Evolutionary conservation across 2,888 invertebrate genomes (phyloP).

Genomic region (Doris montereyensis): DNA sequence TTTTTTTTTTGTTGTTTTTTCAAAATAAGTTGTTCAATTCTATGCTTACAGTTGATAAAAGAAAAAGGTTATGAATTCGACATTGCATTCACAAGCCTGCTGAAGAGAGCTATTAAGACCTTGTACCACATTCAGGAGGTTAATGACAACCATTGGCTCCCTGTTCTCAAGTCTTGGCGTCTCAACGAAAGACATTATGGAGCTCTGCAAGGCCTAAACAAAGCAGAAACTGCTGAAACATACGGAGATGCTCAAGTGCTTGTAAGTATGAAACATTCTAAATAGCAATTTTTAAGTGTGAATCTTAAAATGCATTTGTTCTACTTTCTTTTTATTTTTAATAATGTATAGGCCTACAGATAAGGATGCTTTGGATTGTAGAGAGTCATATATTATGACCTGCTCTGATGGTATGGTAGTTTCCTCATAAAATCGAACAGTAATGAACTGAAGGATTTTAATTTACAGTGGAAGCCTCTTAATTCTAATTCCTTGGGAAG

Average conservation of each 20-base stretch:
- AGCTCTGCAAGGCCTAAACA: slow-evolving; percentile 72
- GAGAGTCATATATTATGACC: no score
- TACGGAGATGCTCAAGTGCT: slow-evolving; percentile 73
- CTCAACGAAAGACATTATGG: slow-evolving; percentile 74
- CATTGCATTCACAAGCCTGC: slow-evolving; percentile 72
- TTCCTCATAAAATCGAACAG: no score
- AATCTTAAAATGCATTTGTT: background rate
- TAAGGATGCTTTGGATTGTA: no score
- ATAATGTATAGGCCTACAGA: background rate
- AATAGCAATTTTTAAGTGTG: background rate
- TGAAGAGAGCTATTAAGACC: slow-evolving; percentile 73
- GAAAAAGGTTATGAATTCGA: slow-evolving; percentile 71
- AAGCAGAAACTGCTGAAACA: slow-evolving; percentile 72
- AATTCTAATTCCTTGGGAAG: no score
- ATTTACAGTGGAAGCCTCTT: no score
- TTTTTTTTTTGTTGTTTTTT: no score
- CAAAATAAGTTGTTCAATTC: no score
- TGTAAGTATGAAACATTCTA: no score
- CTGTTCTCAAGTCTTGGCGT: slow-evolving; percentile 71
- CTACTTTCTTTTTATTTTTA: background rate
- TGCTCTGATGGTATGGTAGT: no score
- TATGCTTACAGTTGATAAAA: slow-evolving; percentile 66
- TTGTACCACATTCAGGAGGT: slow-evolving; percentile 70
- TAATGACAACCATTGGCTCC: slow-evolving; percentile 73
- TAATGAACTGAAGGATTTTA: no score